Evolutionary conservation across 2,888 invertebrate genomes (phyloP).

Genomic region (Marasmarcha lunaedactyla): DNA sequence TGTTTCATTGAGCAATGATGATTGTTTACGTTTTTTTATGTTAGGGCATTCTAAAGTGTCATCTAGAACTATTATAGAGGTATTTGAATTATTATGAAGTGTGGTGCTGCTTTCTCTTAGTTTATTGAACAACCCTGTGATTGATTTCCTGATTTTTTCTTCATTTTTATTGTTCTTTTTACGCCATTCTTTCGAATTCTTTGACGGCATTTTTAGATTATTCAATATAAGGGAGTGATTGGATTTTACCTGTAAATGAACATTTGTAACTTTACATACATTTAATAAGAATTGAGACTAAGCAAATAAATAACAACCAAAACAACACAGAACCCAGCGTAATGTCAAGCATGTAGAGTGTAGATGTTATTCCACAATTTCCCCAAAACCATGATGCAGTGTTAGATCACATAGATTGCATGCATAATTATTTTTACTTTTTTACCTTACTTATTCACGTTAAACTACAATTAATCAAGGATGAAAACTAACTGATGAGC

Average conservation of each 20-base stretch:
- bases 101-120: constrained; percentile 18
- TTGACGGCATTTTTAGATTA: constrained; percentile 5
- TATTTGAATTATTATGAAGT: constrained; percentile 10
- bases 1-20: neutral
- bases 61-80: constrained; percentile 23
- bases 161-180: constrained; percentile 17
- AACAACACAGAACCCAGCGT: too few relatives aligned
- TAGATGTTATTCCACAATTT: too few relatives aligned
- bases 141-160: constrained; percentile 10
- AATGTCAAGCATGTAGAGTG: too few relatives aligned
- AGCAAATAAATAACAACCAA: too few relatives aligned
- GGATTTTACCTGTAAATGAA: neutral
- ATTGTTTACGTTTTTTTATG: neutral
- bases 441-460: too few relatives aligned
- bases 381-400: too few relatives aligned
- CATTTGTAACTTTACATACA: too few relatives aligned
- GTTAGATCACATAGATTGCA: too few relatives aligned
- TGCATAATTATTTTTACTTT: too few relatives aligned
- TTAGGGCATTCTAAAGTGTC: constrained; percentile 4
- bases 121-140: constrained; percentile 24
- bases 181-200: constrained; percentile 21
- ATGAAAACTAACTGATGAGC: too few relatives aligned
- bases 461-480: too few relatives aligned
- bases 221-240: neutral
- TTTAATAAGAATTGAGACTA: too few relatives aligned